Conservation (phyloP, 30 jellyfish, hydroid and myxozoan species). For the Chrysaora quinquecirrha region DNA sequence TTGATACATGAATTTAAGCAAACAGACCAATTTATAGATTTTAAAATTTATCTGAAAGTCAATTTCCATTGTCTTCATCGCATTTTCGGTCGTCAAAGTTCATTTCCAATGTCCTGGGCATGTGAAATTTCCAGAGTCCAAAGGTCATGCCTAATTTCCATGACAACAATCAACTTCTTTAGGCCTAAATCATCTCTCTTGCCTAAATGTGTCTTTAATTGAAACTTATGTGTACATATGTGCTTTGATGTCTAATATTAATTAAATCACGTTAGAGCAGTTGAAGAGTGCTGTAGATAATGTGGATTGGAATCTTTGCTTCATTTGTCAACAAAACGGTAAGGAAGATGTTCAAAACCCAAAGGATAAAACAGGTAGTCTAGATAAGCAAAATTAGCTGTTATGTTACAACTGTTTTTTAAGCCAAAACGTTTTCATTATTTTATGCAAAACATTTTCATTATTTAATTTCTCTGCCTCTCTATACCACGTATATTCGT, state of each 20-base stretch:
- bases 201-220: neutral
- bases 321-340: neutral
- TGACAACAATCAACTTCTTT: neutral
- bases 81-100: neutral
- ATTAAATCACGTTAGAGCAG: neutral
- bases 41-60: neutral
- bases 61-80: neutral
- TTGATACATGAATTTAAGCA: too few species aligned
- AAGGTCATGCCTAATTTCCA: neutral
- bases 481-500: neutral
- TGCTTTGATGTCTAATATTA: neutral
- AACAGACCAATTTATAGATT: neutral
- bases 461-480: neutral
- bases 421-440: too few species aligned
- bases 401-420: too few species aligned
- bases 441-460: too few species aligned
- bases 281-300: neutral
- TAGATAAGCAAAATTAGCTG: neutral
- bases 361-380: neutral
- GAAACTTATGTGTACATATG: neutral
- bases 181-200: neutral
- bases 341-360: neutral
- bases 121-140: neutral
- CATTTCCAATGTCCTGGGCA: neutral
- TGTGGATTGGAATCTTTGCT: neutral